Base-by-base conservation (phyloP, 2,113 vertebrate species). In the Diadophis punctatus region DNA sequence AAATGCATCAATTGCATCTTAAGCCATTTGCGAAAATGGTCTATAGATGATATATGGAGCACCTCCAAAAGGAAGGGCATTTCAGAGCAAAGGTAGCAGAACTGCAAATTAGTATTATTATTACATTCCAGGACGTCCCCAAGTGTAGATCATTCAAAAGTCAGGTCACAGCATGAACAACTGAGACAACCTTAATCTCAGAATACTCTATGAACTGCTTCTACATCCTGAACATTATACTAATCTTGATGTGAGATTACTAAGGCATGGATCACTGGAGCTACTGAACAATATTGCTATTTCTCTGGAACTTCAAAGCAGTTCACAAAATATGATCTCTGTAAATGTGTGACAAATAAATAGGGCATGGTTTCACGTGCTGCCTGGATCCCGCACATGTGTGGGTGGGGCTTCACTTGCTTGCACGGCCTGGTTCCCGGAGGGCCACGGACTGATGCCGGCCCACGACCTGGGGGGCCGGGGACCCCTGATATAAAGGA, bases 401-500 rank as follows among this genome's bases (percentile, higher is more conserved):
- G 1, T 7, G 8, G 23, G 25, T 58, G 56, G 25, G 23, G 8
- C 25, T 60, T 60, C 58, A 27, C 56, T 25, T 1, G 1, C 56
- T 60, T 60, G 58, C 58, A 60, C 1, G 1, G 9, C 8, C 25
- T 60, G 58, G 25, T 10, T 60, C 9, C 58, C 3, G 8, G 58
- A 60, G 3, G 25, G 3, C 58, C 25, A 60, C 1, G 2, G 9
- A 60, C 3, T 58, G 23, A 2, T 60, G 25, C 58, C 27, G 9
- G 23, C 3, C 23, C 9, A 60, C 0, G 0, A 60, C 9, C 9
- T 27, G 25, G 23, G 0, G 0, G 25, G 25, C 25, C 1, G 58
- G 6, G 58, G 58, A 27, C 8, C 56, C 25, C 25, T 27, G 25
- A 60, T 27, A 27, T 60, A 60, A 27, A 60, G 58, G 8, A n/a